phyloP scores from a whole-genome alignment of 2,113 vertebrate genomes.

The Campylorhamphus procurvoides region DNA sequence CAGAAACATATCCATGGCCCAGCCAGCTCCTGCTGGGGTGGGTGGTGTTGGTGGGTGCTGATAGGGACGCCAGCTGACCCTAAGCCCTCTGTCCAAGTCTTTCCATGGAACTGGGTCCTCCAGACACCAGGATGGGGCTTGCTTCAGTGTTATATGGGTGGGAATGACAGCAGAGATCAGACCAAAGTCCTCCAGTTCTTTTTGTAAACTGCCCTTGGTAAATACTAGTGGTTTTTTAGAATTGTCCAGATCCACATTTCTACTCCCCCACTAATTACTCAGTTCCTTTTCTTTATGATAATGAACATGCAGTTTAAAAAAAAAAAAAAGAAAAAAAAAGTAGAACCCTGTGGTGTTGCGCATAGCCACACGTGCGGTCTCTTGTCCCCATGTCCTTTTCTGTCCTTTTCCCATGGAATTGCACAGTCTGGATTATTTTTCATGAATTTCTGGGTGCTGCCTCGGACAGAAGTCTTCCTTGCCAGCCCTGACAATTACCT shows the following conservation, averaged over 20 bases:
- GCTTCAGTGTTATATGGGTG: accelerated
- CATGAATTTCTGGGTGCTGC: not conserved
- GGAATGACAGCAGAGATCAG: conserved; percentile 15
- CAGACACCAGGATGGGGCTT: not conserved
- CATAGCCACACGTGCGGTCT: not conserved
- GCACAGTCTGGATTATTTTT: not conserved
- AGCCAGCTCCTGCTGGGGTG: not conserved
- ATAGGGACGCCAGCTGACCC: not conserved
- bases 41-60: not conserved
- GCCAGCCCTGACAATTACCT: not conserved
- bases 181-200: conserved; percentile 57
- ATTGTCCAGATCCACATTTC: not conserved
- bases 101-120: not conserved
- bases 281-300: conserved; percentile 15
- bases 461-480: conserved; percentile 32
- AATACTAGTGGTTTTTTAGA: not conserved
- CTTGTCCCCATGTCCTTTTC: not conserved
- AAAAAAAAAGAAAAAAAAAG: not conserved
- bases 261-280: not conserved
- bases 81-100: not conserved
- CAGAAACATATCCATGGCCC: accelerated
- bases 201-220: conserved; percentile 47
- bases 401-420: conserved; percentile 1
- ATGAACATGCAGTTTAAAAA: not conserved
- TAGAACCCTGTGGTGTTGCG: not conserved